phyloP scores from a whole-genome alignment of 2,113 vertebrate species.

The Heterocephalus glaber region DNA sequence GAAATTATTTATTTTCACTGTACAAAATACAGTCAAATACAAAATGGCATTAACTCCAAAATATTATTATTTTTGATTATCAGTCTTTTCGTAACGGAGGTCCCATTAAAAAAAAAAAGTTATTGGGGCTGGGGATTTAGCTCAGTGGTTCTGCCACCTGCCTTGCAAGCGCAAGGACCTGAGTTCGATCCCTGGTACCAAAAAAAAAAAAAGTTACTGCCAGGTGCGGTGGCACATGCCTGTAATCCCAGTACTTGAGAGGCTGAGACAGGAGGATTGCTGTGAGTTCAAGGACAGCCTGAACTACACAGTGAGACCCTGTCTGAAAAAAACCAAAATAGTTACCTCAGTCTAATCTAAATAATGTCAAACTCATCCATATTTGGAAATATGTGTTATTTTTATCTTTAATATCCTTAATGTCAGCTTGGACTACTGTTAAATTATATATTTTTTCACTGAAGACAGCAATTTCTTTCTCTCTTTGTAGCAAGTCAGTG shows the following conservation, averaged over 20 bases:
- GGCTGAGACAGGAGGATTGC: not conserved
- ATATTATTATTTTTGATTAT: conserved; percentile 51
- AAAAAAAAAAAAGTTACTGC: not conserved
- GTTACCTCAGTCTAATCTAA: conserved; percentile 7
- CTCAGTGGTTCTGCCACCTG: too few species aligned
- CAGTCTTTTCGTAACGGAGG: conserved; percentile 16
- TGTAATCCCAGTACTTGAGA: not conserved
- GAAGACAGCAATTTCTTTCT: conserved; percentile 89
- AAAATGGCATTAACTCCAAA: conserved; percentile 58
- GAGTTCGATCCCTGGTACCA: too few species aligned
- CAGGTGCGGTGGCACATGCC: not conserved
- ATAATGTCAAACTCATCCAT: conserved; percentile 67
- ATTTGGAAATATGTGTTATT: conserved; percentile 84
- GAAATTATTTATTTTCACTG: conserved; percentile 45
- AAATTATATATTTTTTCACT: conserved; percentile 90
- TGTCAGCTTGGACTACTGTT: conserved; percentile 84
- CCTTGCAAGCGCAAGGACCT: too few species aligned
- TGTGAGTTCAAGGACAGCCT: not conserved
- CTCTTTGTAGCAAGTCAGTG: conserved; percentile 86
- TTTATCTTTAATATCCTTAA: conserved; percentile 84
- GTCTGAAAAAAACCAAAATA: not conserved
- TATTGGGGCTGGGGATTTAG: too few species aligned
- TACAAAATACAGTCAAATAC: conserved; percentile 43
- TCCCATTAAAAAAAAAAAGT: not conserved
- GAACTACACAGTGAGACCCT: not conserved